phyloP scores from a whole-genome alignment of 2,797 vertebrate genomes.

The Antrozous pallidus region DNA sequence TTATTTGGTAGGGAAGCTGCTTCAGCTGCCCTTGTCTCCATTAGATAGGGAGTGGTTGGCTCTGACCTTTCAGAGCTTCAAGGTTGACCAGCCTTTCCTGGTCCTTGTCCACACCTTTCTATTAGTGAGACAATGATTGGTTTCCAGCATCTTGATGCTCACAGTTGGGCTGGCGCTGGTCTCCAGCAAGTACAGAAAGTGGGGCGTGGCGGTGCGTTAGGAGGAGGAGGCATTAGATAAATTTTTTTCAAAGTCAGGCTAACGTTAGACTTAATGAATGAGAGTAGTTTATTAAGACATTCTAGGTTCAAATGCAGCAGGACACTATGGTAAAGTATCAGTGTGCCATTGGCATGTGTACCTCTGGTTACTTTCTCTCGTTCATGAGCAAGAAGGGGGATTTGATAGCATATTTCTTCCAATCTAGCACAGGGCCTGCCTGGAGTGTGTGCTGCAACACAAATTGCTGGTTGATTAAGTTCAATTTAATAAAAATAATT shows the following conservation, averaged over 20 bases:
- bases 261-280: neutral
- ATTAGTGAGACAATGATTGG: no score
- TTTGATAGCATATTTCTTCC: neutral
- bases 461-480: neutral
- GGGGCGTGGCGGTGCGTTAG: no score
- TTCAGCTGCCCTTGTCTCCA: no score
- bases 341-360: neutral
- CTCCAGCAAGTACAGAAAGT: neutral
- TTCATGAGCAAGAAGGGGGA: neutral
- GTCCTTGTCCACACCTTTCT: no score
- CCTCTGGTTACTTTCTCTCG: neutral
- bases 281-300: neutral
- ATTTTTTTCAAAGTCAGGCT: neutral
- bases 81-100: no score
- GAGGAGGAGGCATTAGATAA: neutral
- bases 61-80: no score
- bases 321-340: neutral
- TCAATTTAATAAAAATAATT: slow-evolving; percentile 27
- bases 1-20: no score
- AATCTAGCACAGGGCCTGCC: neutral
- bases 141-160: neutral
- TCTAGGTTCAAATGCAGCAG: neutral
- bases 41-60: no score
- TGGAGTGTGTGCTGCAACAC: neutral
- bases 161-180: neutral